A percentile compares a stretch with the other conserved stretches of the same genome.
Evolutionary conservation across 2,113 vertebrate genomes (phyloP).

Genomic region (Macquaria australasica): DNA sequence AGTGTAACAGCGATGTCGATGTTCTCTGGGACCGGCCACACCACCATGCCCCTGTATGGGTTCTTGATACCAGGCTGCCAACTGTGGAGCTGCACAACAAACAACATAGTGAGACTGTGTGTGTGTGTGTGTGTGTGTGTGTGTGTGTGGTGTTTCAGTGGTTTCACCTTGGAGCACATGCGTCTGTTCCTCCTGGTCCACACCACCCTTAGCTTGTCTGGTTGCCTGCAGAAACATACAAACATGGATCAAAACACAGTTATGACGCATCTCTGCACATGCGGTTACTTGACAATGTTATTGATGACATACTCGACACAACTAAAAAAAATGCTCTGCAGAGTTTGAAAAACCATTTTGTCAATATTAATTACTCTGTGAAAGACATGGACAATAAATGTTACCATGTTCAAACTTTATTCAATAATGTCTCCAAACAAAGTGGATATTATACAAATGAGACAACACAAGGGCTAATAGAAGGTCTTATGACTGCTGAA

Average conservation of each 20-base stretch:
- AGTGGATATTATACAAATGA: slow-evolving; percentile 20
- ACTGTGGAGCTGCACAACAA: slow-evolving; percentile 87
- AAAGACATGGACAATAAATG: background rate
- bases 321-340: background rate
- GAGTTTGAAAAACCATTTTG: background rate
- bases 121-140: background rate
- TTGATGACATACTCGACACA: no score
- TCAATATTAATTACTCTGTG: background rate
- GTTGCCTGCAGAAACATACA: slow-evolving; percentile 85
- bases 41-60: slow-evolving; percentile 91
- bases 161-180: slow-evolving; percentile 91
- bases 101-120: slow-evolving; percentile 12
- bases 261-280: background rate
- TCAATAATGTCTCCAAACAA: slow-evolving; percentile 18
- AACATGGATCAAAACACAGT: slow-evolving; percentile 46
- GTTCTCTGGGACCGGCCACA: slow-evolving; percentile 94
- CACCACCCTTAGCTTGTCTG: slow-evolving; percentile 92
- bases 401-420: background rate
- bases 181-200: slow-evolving; percentile 94
- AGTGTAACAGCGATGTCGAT: slow-evolving; percentile 92
- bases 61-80: slow-evolving; percentile 95
- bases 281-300: background rate
- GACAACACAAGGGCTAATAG: background rate
- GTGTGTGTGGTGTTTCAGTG: background rate
- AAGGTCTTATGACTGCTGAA: slow-evolving; percentile 56